Percentiles rank a stretch among this genome's conserved stretches.
These are phyloP conservation scores for Athalia circularis DNA, from an alignment of 2,888 invertebrate species.

Conservation along the genomic window DNA sequence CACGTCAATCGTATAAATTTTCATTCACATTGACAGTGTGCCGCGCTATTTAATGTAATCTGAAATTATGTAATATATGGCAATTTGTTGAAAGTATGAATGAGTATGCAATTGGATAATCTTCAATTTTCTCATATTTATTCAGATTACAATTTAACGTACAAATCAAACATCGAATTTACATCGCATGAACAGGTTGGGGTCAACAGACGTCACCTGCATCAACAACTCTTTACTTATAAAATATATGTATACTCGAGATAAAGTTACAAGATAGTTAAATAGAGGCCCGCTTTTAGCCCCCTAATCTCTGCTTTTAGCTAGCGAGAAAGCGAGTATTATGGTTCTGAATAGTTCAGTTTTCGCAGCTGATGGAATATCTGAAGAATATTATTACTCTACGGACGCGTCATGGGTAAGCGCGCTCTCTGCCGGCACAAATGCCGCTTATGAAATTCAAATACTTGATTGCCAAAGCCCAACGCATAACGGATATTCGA, in stretches of 20 bases:
- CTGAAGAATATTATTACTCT: neutral
- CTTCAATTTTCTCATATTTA: neutral
- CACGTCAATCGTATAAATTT: slow-evolving; percentile 27
- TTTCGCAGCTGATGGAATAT: too few relatives aligned
- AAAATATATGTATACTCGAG: too few relatives aligned
- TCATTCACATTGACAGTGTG: slow-evolving; percentile 1
- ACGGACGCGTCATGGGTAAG: neutral
- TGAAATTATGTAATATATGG: neutral
- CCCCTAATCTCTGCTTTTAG: too few relatives aligned
- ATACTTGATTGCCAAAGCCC: neutral
- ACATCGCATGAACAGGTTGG: too few relatives aligned
- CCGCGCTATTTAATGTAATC: slow-evolving; percentile 3
- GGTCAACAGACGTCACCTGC: neutral
- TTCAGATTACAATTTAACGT: neutral
- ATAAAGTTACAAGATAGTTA: too few relatives aligned
- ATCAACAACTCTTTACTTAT: neutral
- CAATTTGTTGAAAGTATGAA: neutral
- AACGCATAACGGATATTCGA: slow-evolving; percentile 34
- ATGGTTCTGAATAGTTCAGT: too few relatives aligned
- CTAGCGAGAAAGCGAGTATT: too few relatives aligned
- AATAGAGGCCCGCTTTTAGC: too few relatives aligned
- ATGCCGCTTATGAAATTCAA: slow-evolving; percentile 6
- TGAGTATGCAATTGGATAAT: neutral
- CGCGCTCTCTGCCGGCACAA: slow-evolving; percentile 19
- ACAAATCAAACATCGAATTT: neutral